Base-by-base conservation (phyloP, 2,797 vertebrate species). In the Gymnodraco acuticeps region DNA sequence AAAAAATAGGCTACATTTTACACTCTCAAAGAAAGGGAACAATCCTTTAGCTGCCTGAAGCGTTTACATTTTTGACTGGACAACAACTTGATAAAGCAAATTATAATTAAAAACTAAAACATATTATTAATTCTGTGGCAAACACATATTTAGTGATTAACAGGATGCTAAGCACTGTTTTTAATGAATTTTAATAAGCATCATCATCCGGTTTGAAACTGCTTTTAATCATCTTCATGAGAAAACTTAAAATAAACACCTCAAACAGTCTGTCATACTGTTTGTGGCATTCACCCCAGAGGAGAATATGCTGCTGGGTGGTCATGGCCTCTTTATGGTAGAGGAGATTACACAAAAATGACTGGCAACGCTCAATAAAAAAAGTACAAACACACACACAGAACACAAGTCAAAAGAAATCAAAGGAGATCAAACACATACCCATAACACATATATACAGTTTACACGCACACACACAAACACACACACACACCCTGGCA, bases 341-440 rank as follows among this genome's bases (percentile, higher is more conserved):
- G 63, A 75, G 10, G 41, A 64, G 73, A 80, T 77, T 55, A 75
- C 54, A 79, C 43, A 71, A 42, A 72, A 70, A 71, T 63, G 43
- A 69, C 46, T 80, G 52, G 53, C 65, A 77, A 38, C 45, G 63
- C 58, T 54, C 45, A 76, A 38, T 58, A 67, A 62, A 75, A 61
- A 5, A 78, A 48, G 47, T 68, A 58, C 50, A 19, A 43, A 62
- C n/a, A 51, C 13, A 31, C 23, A 45, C 63, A 50, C 42, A 45
- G 51, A 43, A 38, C 23, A 46, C 4, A 51, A 58, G 31, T 55
- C 42, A 65, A 65, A 48, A 46, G 10, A 70, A 64, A 69, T 82
- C 38, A 67, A 53, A 65, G 45, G 23, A 65, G 71, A 77, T 50
- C 19, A 63, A 13, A 64, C 58, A 19, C 12, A 47, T 20, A 55